These are phyloP conservation scores for Scaptodrosophila latifasciaeformis DNA, from an alignment of 2,888 invertebrate genomes.

Conservation along the genomic window DNA sequence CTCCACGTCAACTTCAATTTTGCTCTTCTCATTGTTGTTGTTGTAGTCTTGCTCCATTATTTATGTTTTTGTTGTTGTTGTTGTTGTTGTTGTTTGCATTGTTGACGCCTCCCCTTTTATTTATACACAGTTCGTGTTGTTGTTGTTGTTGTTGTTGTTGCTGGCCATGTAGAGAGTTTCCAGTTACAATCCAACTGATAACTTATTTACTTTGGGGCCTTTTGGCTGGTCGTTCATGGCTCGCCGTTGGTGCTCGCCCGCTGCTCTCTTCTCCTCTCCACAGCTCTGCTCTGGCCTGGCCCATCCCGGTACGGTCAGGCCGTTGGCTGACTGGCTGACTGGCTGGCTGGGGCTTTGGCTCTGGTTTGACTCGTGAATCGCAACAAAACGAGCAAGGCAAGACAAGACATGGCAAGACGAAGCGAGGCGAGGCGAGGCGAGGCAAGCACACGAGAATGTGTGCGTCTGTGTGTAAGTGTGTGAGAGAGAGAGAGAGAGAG, in stretches of 20 bases:
- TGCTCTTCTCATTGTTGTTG: slow-evolving; percentile 14
- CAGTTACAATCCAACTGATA: slow-evolving; percentile 63
- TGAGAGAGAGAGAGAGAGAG: too few relatives aligned
- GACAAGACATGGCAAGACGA: neutral
- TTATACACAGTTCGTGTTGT: slow-evolving; percentile 48
- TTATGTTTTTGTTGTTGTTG: slow-evolving; percentile 6
- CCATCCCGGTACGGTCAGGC: neutral
- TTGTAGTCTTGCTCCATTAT: slow-evolving; percentile 6
- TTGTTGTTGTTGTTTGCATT: slow-evolving; percentile 29
- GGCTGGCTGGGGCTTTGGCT: slow-evolving; percentile 26
- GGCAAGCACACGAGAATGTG: too few relatives aligned
- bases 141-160: slow-evolving; percentile 19
- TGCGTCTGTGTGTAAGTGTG: too few relatives aligned
- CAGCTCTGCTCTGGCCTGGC: neutral
- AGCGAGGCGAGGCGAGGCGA: neutral
- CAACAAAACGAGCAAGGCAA: neutral
- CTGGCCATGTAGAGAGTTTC: slow-evolving; percentile 34
- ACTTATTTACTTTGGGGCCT: slow-evolving; percentile 63
- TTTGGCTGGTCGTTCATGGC: slow-evolving; percentile 16
- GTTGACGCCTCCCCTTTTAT: slow-evolving; percentile 72
- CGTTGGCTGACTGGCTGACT: slow-evolving; percentile 18
- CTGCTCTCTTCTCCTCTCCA: too few relatives aligned
- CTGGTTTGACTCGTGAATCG: too few relatives aligned
- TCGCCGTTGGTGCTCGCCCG: slow-evolving; percentile 43
- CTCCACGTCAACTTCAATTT: slow-evolving; percentile 34